Base-by-base conservation (phyloP, 2,888 invertebrate genomes). In the Sphaeridia pumilis region DNA sequence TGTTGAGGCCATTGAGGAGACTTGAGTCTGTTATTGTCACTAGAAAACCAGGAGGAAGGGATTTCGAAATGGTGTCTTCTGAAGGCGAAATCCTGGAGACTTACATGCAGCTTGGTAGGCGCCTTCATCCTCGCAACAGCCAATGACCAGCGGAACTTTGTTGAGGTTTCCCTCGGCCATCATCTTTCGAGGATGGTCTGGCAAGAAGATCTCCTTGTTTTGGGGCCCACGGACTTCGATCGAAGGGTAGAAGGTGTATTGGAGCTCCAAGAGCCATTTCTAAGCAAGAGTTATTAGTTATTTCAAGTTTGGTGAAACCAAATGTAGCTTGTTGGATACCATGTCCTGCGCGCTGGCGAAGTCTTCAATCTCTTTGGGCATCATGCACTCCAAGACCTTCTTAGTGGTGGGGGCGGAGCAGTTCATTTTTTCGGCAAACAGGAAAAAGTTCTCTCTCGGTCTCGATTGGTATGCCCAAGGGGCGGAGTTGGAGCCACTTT, bases 111-210 rank as follows among this genome's bases (percentile, higher is more conserved):
- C 31, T 17, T 38, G 38, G 20, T 38, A 38, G 12, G 38, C 38
- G 2, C 52, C 52, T 27, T 52, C 52, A 27, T 52, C 52, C n/a
- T 51, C 46, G 21, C 17, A n/a, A 17, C 45, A 36, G 12, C 46
- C 46, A 10, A 27, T 35, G 24, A 52, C 46, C 7, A 10, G 46
- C 12, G 52, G 52, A 1, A 46, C 46, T 2, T 17, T 17, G 20
- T 52, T 52, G 38, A 52, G 46, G 24, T 25, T 26, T 17, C 52
- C 52, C 36, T 28, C 35, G 25, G 17, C 17, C 2, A 26, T 17
- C 52, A 52, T 38, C 24, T 31, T 36, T 12, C 10, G 2, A 17
- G 52, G 52, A 22, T 46, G 46, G 27, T 46, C 52, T 1, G 52
- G 52, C 4, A 52, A 46, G 31, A 52, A 52, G 4, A 7, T 20